phyloP scores from a whole-genome alignment of 2,888 invertebrate species.

The Synergus japonicus region DNA sequence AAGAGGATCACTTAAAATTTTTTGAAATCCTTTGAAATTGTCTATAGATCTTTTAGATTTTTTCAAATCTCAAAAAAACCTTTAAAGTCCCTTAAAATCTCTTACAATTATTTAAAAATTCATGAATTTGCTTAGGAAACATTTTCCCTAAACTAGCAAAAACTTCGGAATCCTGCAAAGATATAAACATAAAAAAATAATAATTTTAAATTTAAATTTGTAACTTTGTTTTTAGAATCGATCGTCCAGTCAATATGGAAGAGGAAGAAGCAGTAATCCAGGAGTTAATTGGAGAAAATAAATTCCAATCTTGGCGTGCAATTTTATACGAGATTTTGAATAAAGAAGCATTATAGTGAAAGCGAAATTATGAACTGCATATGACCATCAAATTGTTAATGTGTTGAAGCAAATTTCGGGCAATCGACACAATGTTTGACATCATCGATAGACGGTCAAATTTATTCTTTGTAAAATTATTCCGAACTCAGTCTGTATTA shows the following conservation, averaged over 20 bases:
- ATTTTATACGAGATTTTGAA: slow-evolving; percentile 20
- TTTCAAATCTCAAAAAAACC: no score
- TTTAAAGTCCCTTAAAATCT: no score
- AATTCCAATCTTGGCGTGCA: slow-evolving; percentile 32
- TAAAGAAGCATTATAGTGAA: neutral
- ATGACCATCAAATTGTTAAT: neutral
- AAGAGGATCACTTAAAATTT: no score
- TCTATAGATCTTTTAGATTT: no score
- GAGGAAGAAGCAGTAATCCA: slow-evolving; percentile 42
- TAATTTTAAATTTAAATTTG: neutral
- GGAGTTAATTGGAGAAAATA: slow-evolving; percentile 31
- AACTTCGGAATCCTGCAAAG: neutral
- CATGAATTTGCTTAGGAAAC: no score
- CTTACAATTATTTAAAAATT: no score
- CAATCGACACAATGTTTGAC: neutral
- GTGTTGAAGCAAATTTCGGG: neutral
- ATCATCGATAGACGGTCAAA: neutral
- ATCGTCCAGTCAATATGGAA: slow-evolving; percentile 62
- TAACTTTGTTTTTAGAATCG: slow-evolving; percentile 62
- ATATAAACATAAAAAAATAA: neutral
- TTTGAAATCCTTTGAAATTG: no score
- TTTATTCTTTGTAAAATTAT: neutral
- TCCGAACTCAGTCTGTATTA: neutral
- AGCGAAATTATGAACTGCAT: neutral
- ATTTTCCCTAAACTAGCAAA: no score